Evolutionary conservation across 2,888 invertebrate species (phyloP).

Genomic region (Clistopyga incitator): DNA sequence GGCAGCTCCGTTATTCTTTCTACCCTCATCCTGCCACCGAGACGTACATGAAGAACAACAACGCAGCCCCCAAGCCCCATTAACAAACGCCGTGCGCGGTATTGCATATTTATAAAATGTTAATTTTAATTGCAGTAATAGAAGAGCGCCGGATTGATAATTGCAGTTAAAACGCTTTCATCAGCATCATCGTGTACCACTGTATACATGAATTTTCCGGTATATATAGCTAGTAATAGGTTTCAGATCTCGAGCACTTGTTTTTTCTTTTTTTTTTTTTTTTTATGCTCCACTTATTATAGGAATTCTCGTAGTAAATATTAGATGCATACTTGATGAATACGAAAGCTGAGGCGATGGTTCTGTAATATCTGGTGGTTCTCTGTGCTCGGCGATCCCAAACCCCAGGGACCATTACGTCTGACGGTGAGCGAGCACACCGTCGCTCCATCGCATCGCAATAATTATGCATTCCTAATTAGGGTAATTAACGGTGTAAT

Average conservation of each 20-base stretch:
- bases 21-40: constrained; percentile 11
- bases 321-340: constrained; percentile 63
- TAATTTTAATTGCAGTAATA: constrained; percentile 78
- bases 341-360: constrained; percentile 20
- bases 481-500: constrained; percentile 74
- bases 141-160: constrained; percentile 76
- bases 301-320: constrained; percentile 54
- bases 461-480: constrained; percentile 74
- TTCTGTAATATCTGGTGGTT: constrained; percentile 37
- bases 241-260: constrained; percentile 62
- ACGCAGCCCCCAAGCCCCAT: constrained; percentile 20
- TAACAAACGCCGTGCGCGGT: constrained; percentile 49
- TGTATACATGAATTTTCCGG: constrained; percentile 6
- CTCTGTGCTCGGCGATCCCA: constrained; percentile 54
- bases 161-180: constrained; percentile 77
- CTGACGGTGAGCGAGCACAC: constrained; percentile 55
- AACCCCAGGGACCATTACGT: constrained; percentile 66
- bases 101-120: constrained; percentile 79
- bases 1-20: neutral
- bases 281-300: constrained; percentile 42
- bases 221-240: constrained; percentile 47
- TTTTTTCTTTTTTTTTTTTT: too few species aligned
- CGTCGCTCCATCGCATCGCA: constrained; percentile 62
- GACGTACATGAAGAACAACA: constrained; percentile 1
- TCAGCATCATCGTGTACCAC: constrained; percentile 69